A percentile compares a stretch with the other conserved stretches of the same genome.
phyloP scores from a whole-genome alignment of 92 coral and sea anemone genomes.

The Desmophyllum pertusum region DNA sequence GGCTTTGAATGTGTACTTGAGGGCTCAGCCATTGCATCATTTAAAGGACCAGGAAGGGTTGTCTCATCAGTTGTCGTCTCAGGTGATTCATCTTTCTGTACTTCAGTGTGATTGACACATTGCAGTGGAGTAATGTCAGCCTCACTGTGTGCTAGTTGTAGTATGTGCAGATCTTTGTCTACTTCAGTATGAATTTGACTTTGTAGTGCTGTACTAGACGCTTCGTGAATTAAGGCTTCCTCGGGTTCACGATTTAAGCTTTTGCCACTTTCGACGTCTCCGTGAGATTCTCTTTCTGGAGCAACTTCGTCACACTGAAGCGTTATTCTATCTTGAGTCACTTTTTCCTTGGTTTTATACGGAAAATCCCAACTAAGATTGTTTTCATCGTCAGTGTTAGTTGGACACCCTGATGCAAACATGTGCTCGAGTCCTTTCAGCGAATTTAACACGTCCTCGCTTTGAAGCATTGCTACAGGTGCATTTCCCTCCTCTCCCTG shows the following conservation, averaged over 20 bases:
- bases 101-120: not conserved
- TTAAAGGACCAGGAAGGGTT: not conserved
- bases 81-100: not conserved
- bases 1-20: not conserved
- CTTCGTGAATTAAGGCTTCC: not conserved
- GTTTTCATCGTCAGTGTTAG: not conserved
- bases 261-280: not conserved
- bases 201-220: too few species aligned
- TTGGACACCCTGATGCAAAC: not conserved
- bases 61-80: not conserved
- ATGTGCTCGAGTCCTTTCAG: not conserved
- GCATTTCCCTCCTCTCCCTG: not conserved
- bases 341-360: not conserved
- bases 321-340: not conserved
- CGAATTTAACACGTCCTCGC: not conserved
- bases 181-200: too few species aligned
- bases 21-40: not conserved
- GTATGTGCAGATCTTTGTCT: too few species aligned
- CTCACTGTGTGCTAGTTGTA: too few species aligned
- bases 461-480: not conserved
- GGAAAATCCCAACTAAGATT: not conserved
- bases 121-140: too few species aligned
- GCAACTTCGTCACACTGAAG: not conserved
- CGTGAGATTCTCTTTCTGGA: not conserved
- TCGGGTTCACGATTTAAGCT: not conserved